Evolutionary conservation across 2,888 invertebrate genomes (phyloP), one percentile per base, ranked within the genome.

Genomic region (Julus scandinavius): DNA sequence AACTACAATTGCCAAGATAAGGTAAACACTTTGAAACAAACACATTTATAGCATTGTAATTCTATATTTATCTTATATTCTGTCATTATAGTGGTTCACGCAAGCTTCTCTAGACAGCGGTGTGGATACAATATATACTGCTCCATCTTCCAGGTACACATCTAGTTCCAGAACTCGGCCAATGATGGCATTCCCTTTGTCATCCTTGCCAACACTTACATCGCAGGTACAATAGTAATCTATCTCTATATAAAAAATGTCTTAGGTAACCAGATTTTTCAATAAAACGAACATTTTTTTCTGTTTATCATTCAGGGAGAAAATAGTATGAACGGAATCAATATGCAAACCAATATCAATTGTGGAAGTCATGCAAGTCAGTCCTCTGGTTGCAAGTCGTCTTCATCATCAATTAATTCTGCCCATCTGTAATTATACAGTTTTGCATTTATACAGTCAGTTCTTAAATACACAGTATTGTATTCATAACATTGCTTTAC

Each of bases 71-170:
- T 80, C 80, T 2, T 45, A 2, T 87, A 87, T 13, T 13, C 9
- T 58, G 29, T 1, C 9, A 85, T 87, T 87, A 29, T 80, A 87
- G 87, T 80, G 40, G 87, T 6, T n/a, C 7, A 87, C 40, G 7
- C 63, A 87, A 63, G 87, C n/a, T 41, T 87, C 87, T 17, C 41
- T 87, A 17, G 87, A 87, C 41, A 87, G 87, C n/a, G 87, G 87
- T 4, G n/a, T 45, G 63, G 41, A 11, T n/a, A 72, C 87, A 2
- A 87, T 54, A 6, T 80, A 80, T 45, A 72, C 87, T 17, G 41
- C 80, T 72, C n/a, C 87, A 13, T 87, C 87, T 17, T 80, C 80
- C 17, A 80, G 72, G n/a, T 20, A 20, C 13, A 45, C 80, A 0
- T 72, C 80, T 20, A 20, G 87, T 45, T 80, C 72, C 5, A 72